Base-by-base conservation (phyloP, 2,113 vertebrate genomes). In the Coturnix japonica region DNA sequence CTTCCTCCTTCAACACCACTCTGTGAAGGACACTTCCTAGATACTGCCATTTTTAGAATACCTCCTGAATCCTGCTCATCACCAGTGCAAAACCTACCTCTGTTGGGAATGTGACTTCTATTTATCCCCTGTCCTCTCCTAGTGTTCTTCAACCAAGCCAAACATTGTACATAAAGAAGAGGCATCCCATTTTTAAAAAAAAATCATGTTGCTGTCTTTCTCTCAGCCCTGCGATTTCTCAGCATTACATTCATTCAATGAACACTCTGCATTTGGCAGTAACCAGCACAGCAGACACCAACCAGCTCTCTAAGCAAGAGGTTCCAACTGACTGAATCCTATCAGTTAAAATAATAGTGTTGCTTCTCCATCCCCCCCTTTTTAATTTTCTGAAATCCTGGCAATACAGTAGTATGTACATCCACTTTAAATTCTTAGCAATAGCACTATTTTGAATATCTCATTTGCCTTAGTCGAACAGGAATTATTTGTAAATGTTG, bases 331-430 rank as follows among this genome's bases (percentile, higher is more conserved):
- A 71, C 19, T 75, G 53, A 11, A 60, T 43, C 33, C 6, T 47
- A 81, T 84, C 70, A 83, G 21, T 75, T 91, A 74, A 86, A 95
- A 84, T 21, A 91, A 83, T 65, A 93, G 44, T 7, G 22, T 85
- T 85, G 85, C 21, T 74, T 89, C 35, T 78, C 93, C 67, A 17
- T 85, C 85, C 84, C 21, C 85, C 85, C 85, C 66, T 87, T 37
- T 60, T 75, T 49, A 49, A 49, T 94, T 72, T 53, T 80, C 56
- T 85, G 23, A 5, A 4, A 7, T 69, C 65, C 57, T 84, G 69
- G 61, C 39, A 81, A 51, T 51, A 44, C 10, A 49, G n/a, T n/a
- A 0, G 0, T n/a, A 49, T 0, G 0, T 28, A 49, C 13, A 35
- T 80, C 64, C 80, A n/a, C 23, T 41, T 51, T 49, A 49, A 75